Evolutionary conservation across 2,888 invertebrate species (phyloP).

Genomic region (Perizoma affinitatum): DNA sequence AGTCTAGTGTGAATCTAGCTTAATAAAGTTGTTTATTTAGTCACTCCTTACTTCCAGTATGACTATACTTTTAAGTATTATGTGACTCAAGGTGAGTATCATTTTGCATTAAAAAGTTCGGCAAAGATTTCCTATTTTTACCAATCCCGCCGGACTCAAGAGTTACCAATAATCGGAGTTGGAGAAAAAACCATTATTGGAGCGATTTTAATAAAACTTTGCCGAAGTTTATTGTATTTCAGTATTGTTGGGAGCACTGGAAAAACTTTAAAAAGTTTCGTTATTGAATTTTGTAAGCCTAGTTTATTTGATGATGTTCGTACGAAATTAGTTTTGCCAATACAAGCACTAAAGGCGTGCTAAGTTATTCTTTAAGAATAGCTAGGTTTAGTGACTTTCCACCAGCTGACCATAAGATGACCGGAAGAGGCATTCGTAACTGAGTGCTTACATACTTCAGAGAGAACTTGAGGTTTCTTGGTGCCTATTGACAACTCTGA

Average conservation of each 20-base stretch:
- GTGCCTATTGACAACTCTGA: too few species aligned
- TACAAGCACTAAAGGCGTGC: too few species aligned
- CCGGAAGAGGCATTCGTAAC: too few species aligned
- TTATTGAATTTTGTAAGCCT: slow-evolving; percentile 13
- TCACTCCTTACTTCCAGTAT: too few species aligned
- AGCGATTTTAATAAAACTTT: slow-evolving; percentile 40
- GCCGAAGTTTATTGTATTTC: slow-evolving; percentile 24
- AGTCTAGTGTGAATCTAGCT: too few species aligned
- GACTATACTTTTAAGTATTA: too few species aligned
- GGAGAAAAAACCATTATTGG: slow-evolving; percentile 33
- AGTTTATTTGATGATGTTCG: slow-evolving; percentile 1
- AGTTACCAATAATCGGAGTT: slow-evolving; percentile 18
- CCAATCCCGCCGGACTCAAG: slow-evolving; percentile 9
- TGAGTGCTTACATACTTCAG: too few species aligned
- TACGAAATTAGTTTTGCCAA: neutral
- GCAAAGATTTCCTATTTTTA: slow-evolving; percentile 29
- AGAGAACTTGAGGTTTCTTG: too few species aligned
- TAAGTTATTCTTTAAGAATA: too few species aligned
- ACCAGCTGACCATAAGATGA: too few species aligned
- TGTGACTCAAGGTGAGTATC: slow-evolving; percentile 9
- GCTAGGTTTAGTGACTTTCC: too few species aligned
- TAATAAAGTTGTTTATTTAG: too few species aligned
- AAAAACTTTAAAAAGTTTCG: slow-evolving; percentile 12
- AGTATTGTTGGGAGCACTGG: slow-evolving; percentile 22
- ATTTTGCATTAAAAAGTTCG: slow-evolving; percentile 34